A percentile compares a stretch with the other conserved stretches of the same genome.
Conservation (phyloP, 2,888 invertebrate species). For the Sphaerophoria rueppellii region DNA sequence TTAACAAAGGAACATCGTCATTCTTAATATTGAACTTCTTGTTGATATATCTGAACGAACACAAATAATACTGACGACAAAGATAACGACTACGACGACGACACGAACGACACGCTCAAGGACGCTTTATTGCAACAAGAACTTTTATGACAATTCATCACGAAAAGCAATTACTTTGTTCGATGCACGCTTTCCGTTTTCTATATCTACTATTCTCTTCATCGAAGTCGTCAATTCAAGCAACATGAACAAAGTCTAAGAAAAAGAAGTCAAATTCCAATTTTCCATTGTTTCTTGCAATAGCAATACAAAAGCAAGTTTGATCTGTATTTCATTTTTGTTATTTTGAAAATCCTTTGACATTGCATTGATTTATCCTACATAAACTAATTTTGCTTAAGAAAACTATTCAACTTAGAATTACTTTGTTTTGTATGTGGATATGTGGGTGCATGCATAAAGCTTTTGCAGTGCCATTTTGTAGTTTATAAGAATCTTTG, state of each 20-base stretch:
- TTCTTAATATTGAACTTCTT: background rate
- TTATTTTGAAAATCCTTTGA: constrained; percentile 58
- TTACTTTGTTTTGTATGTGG: constrained; percentile 63
- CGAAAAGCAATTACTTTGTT: constrained; percentile 85
- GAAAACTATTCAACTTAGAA: constrained; percentile 65
- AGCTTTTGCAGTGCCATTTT: constrained; percentile 51
- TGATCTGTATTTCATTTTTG: background rate
- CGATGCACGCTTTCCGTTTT: constrained; percentile 47
- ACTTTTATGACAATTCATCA: constrained; percentile 85
- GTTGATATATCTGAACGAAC: background rate
- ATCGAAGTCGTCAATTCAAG: background rate
- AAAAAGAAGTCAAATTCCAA: constrained; percentile 74
- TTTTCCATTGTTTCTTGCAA: constrained; percentile 26
- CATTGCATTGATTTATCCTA: constrained; percentile 52
- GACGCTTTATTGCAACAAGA: constrained; percentile 84
- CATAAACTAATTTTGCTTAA: constrained; percentile 53
- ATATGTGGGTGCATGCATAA: background rate
- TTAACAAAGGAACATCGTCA: background rate
- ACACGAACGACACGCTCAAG: background rate
- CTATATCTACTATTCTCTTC: background rate
- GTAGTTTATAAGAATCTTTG: too few species aligned
- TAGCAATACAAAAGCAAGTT: background rate
- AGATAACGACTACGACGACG: too few species aligned
- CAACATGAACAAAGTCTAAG: background rate
- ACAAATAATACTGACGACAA: background rate